Evolutionary conservation across 2,888 invertebrate species (phyloP).

Genomic region (Cosmia trapezina): DNA sequence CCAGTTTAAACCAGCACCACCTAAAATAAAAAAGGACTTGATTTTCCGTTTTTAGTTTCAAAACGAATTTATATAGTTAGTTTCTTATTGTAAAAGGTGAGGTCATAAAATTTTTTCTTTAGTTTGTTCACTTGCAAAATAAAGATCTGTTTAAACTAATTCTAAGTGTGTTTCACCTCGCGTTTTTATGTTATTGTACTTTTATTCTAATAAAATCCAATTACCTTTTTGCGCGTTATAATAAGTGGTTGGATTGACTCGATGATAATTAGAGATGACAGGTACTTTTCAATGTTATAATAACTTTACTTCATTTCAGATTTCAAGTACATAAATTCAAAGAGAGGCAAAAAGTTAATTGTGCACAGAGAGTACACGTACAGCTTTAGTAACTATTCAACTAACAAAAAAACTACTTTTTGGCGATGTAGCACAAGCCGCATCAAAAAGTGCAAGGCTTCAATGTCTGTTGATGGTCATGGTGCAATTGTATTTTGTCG

Average conservation of each 20-base stretch:
- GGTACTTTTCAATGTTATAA: neutral
- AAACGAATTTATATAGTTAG: neutral
- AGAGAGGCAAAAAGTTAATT: constrained; percentile 24
- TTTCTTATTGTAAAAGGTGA: no score
- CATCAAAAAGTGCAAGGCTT: constrained; percentile 20
- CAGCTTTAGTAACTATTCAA: constrained; percentile 23
- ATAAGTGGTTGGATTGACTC: neutral
- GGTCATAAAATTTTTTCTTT: neutral
- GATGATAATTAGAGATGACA: neutral
- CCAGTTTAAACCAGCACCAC: neutral
- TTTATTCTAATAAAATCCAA: neutral
- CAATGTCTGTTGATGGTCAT: constrained; percentile 10
- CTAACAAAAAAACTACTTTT: constrained; percentile 18
- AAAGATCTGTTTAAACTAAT: neutral
- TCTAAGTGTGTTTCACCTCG: neutral
- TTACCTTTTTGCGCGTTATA: neutral
- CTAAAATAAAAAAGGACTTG: neutral
- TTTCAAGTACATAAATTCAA: constrained; percentile 18
- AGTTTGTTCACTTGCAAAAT: neutral
- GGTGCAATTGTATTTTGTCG: constrained; percentile 13
- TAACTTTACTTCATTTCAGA: constrained; percentile 35
- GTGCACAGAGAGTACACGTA: constrained; percentile 24
- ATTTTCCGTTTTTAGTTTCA: no score
- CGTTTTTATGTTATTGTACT: neutral
- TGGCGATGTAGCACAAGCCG: constrained; percentile 20